Evolutionary conservation across 2,888 invertebrate species (phyloP).

Genomic region (Phyllotreta cruciferae): DNA sequence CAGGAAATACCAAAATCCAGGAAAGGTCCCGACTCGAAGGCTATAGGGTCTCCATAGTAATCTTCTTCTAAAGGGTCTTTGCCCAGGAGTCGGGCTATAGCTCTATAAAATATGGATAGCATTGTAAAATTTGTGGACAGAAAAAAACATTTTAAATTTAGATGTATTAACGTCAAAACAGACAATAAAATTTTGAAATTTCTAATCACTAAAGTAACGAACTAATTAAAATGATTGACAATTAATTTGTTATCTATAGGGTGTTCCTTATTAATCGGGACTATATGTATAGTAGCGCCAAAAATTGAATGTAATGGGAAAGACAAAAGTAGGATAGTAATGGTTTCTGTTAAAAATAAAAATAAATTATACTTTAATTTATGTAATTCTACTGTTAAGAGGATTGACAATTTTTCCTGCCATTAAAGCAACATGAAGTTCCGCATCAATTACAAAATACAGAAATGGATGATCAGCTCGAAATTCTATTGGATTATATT

Average conservation of each 20-base stretch:
- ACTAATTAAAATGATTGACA: too few relatives aligned
- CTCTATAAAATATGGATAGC: conserved; percentile 44
- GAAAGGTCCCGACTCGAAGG: conserved; percentile 52
- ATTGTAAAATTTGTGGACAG: conserved; percentile 21
- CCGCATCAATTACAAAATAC: conserved; percentile 84
- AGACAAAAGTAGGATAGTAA: background rate
- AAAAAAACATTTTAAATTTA: conserved; percentile 23
- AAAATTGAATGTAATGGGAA: too few relatives aligned
- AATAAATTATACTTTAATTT: conserved; percentile 6
- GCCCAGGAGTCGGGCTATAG: conserved; percentile 47
- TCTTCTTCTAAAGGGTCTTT: conserved; percentile 45
- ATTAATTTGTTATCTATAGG: too few relatives aligned
- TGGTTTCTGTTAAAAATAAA: conserved; percentile 6
- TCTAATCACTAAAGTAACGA: too few relatives aligned
- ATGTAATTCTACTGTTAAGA: conserved; percentile 80
- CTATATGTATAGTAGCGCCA: too few relatives aligned
- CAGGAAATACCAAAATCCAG: conserved; percentile 53
- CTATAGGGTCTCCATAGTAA: conserved; percentile 46
- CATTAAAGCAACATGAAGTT: conserved; percentile 80
- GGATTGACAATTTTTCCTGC: conserved; percentile 86
- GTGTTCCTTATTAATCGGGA: too few relatives aligned
- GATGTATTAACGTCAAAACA: conserved; percentile 8
- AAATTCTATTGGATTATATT: conserved; percentile 70
- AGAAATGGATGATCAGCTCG: conserved; percentile 83
- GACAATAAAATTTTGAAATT: too few relatives aligned